Percentiles rank a stretch among this genome's conserved stretches.
phyloP scores from a whole-genome alignment of 1,140 invertebrate genomes.

The Dolichoris vasculosae region DNA sequence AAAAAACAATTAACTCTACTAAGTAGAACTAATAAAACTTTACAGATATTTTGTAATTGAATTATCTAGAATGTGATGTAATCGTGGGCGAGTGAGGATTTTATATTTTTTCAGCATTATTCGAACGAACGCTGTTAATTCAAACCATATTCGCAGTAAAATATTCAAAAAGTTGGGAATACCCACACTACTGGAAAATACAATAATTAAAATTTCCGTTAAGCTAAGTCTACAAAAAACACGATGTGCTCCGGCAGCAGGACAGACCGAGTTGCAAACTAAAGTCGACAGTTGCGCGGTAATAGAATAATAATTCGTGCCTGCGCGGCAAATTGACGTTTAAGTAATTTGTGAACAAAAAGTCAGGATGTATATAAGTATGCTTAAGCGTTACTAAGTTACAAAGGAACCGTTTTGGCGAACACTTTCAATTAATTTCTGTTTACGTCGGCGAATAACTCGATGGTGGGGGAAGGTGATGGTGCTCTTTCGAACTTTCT shows the following conservation, averaged over 20 bases:
- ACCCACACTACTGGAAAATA: not conserved
- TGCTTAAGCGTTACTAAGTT: constrained; percentile 57
- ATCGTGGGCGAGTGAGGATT: not conserved
- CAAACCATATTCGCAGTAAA: not conserved
- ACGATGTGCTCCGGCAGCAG: not conserved
- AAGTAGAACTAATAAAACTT: too few relatives aligned
- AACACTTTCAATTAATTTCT: constrained; percentile 66
- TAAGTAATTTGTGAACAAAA: constrained; percentile 57
- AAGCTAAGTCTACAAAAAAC: not conserved
- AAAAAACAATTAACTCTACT: too few relatives aligned
- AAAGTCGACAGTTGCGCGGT: constrained; percentile 21
- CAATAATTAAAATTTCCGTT: constrained; percentile 21
- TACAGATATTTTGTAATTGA: not conserved
- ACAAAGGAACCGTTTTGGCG: constrained; percentile 38
- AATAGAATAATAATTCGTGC: constrained; percentile 56
- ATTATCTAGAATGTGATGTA: not conserved
- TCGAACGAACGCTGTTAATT: not conserved
- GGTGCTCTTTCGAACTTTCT: constrained; percentile 21
- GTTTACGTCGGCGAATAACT: constrained; percentile 55
- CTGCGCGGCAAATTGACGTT: constrained; percentile 35
- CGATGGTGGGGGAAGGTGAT: not conserved
- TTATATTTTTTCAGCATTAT: not conserved
- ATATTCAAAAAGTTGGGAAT: not conserved
- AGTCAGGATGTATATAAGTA: constrained; percentile 63
- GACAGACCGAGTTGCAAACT: constrained; percentile 33